Percentiles rank a stretch among this genome's conserved stretches.
phyloP scores from a whole-genome alignment of 2,113 vertebrate species.

The Pheucticus melanocephalus region DNA sequence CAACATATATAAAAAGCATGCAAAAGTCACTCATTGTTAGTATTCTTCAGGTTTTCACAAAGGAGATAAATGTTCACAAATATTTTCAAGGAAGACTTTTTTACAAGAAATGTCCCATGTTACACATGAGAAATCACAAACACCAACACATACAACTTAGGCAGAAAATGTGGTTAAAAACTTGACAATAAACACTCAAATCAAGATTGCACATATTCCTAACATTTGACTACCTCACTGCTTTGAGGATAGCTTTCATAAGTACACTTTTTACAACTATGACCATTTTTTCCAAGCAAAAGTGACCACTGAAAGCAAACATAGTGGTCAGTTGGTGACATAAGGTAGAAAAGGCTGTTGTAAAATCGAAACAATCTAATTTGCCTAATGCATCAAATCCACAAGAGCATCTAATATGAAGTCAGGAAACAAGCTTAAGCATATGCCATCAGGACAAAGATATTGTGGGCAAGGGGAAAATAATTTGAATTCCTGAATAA shows the following conservation, averaged over 20 bases:
- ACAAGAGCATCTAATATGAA: not conserved
- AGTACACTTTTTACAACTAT: not conserved
- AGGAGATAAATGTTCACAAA: not conserved
- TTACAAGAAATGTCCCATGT: not conserved
- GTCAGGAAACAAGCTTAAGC: not conserved
- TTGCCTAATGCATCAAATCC: not conserved
- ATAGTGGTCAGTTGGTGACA: not conserved
- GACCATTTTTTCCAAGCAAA: not conserved
- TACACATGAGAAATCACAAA: not conserved
- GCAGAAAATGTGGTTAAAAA: not conserved
- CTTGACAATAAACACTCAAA: not conserved
- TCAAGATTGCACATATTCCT: not conserved
- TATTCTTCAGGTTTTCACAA: not conserved
- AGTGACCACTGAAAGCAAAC: not conserved
- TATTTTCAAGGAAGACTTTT: not conserved
- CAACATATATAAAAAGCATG: not conserved
- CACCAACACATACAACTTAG: not conserved
- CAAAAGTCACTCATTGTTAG: not conserved
- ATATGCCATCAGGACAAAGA: not conserved
- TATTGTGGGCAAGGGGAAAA: not conserved
- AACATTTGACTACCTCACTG: not conserved
- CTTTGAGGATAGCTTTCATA: not conserved
- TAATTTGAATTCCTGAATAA: not conserved
- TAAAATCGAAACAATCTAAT: not conserved
- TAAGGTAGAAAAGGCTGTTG: not conserved